phyloP scores from a whole-genome alignment of 2,888 invertebrate genomes.

The Vesta saturnalis region DNA sequence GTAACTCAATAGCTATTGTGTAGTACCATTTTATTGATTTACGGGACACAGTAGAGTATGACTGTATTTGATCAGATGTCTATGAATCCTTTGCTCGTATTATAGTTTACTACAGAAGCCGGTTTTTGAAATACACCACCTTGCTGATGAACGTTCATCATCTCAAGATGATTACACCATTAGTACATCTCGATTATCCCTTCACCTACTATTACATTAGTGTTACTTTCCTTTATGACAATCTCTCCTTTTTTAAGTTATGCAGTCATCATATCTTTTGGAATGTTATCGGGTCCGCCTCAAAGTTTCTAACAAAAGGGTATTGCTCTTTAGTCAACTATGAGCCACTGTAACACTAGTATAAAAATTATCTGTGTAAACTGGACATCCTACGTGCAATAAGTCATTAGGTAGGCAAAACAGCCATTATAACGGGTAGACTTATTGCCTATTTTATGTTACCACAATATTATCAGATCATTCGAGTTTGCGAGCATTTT shows the following conservation, averaged over 20 bases:
- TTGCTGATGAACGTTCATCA: not conserved
- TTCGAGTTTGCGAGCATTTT: too few relatives aligned
- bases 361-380: not conserved
- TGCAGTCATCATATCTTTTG: not conserved
- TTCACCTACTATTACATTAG: not conserved
- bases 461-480: too few relatives aligned
- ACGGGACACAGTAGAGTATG: not conserved
- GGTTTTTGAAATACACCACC: not conserved
- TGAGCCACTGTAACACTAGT: not conserved
- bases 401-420: too few relatives aligned
- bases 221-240: not conserved
- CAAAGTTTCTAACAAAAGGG: not conserved
- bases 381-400: not conserved
- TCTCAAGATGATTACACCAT: not conserved
- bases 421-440: too few relatives aligned
- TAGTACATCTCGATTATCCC: too few relatives aligned
- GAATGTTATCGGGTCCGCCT: not conserved
- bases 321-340: not conserved
- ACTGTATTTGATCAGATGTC: not conserved
- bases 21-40: not conserved
- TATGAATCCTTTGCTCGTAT: not conserved
- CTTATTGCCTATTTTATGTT: too few relatives aligned
- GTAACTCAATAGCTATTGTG: not conserved
- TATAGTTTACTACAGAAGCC: not conserved
- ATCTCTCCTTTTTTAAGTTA: not conserved